Evolutionary conservation across 2,888 invertebrate species (phyloP), one percentile per base, ranked within the genome.

Genomic region (Thymelicus lineola): DNA sequence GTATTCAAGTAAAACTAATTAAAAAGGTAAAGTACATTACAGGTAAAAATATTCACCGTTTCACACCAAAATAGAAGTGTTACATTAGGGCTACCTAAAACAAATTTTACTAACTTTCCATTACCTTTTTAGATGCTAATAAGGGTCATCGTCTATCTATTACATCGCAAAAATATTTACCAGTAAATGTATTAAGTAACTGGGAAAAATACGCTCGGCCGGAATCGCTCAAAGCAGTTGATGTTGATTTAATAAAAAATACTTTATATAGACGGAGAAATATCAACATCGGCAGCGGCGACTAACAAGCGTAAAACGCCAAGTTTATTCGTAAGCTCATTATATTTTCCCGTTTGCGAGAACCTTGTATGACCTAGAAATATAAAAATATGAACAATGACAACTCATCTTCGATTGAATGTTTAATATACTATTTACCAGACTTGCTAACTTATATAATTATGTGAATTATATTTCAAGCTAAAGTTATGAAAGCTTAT

Each of bases 281-380:
- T 35, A 45, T 45, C 28, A 67, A 67, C 53, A 67, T 61, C 12
- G 60, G 53, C 28, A 61, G 15, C n/a, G 45, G 45, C 6, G 60
- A 38, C 46, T 68, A 62, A 68, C 68, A 62, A 62, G 57, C 57
- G 28, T 62, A 62, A 62, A 62, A 62, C 17, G 68, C 46, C 57
- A 48, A 57, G 55, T 62, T 68, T 62, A 46, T 62, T 62, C 36
- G 57, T 62, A 62, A 68, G 46, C 68, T 68, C 57, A 68, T 68
- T 62, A 68, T 62, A 57, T 62, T 68, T 62, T 68, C 36, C 53
- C 45, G 60, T 68, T 68, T 57, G n/a, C 57, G 38, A 68, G 35
- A 61, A 61, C 17, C 55, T 20, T 14, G 17, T 62, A 55, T 55
- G 55, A 35, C 55, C 55, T 55, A 57, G 48, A 50, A 57, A 55